A percentile compares a stretch with the other conserved stretches of the same genome.
Conservation (phyloP, 2,797 vertebrate species). For the Melopsittacus undulatus region DNA sequence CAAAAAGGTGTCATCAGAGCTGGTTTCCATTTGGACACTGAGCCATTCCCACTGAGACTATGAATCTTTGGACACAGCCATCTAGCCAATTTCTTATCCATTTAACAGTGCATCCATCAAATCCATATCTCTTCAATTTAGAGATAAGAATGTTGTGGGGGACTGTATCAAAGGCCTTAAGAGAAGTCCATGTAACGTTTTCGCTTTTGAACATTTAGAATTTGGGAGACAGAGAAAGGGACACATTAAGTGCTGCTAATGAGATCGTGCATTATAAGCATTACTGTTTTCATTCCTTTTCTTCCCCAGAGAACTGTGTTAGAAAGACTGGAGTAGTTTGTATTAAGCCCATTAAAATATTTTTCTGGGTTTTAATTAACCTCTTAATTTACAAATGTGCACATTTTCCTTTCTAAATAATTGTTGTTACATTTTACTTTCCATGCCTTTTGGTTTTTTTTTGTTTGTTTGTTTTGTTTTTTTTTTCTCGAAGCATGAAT, state of each 20-base stretch:
- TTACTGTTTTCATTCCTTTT: background rate
- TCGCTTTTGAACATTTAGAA: background rate
- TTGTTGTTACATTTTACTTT: background rate
- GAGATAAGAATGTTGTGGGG: background rate
- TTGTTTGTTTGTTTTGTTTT: background rate
- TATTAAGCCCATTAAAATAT: background rate
- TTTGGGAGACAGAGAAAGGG: background rate
- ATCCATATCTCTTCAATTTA: background rate
- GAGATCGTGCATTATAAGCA: background rate
- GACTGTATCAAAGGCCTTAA: background rate
- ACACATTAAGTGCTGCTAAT: background rate
- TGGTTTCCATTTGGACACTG: background rate
- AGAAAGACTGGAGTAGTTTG: background rate
- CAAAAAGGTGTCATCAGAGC: background rate
- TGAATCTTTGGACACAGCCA: background rate
- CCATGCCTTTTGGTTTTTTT: background rate
- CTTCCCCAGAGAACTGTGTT: background rate
- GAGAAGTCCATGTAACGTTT: background rate
- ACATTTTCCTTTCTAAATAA: background rate
- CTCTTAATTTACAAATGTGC: background rate
- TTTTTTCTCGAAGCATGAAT: background rate
- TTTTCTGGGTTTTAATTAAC: background rate
- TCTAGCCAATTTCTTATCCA: background rate
- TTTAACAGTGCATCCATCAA: background rate
- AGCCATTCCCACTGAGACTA: background rate